Base-by-base conservation (phyloP, 2,797 vertebrate species). In the Xerus rutilus region DNA sequence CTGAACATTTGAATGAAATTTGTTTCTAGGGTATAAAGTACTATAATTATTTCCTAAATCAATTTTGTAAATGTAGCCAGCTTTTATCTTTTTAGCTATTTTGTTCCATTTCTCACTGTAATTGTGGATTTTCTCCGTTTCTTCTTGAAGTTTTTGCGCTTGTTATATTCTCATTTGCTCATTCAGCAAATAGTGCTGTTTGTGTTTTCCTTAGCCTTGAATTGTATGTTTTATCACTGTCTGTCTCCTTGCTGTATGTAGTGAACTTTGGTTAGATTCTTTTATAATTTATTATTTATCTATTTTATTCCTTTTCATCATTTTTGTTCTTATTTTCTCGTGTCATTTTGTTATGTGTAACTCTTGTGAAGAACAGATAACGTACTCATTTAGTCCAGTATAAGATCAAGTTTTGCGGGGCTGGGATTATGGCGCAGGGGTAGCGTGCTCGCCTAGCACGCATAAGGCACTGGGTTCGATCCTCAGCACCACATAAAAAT, bases 51-150 rank as follows among this genome's bases (percentile, higher is more conserved):
- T 14, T 85, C n/a, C 47, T 89, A 74, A 92, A 69, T 92, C 43
- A 89, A 3, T 43, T 64, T 89, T 92, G 6, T 28, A 82, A 85
- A 59, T 86, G 57, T 73, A 43, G 78, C 88, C 14, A 73, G 2
- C 18, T 81, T 72, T 45, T 67, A 30, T 64, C 62, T 59, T 74
- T 7, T 20, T 3, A 8, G 15, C 32, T 59, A 8, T 57, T 94
- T 78, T 96, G 65, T 94, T 91, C 90, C 70, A 5, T 79, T 30
- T 91, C 14, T 78, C 49, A 77, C 20, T 9, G 10, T 74, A 62
- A n/a, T 88, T 81, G 57, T 65, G 28, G 23, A 20, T 65, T 83
- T 47, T 77, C 25, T 1, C 8, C 6, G 2, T 86, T 89, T 90
- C 28, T 72, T 78, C n/a, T 69, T 86, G 85, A 69, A n/a, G 35